Conservation (phyloP, 2,113 vertebrate genomes). For the Chaetodon trifascialis region DNA sequence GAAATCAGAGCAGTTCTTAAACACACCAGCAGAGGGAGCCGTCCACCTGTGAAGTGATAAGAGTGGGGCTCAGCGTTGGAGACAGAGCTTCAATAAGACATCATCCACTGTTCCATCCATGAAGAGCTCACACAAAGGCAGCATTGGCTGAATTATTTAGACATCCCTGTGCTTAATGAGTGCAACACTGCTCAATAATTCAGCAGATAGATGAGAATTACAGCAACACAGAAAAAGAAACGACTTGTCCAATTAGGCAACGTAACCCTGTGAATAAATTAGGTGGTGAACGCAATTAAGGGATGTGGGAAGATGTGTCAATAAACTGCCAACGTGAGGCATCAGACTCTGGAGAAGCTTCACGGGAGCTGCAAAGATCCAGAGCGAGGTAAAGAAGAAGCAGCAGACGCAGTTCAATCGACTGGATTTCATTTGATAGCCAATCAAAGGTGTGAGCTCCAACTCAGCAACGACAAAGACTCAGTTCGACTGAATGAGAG, state of each 20-base stretch:
- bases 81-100: not conserved
- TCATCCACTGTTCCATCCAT: constrained; percentile 18
- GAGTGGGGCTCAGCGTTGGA: not conserved
- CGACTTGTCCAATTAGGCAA: constrained; percentile 49
- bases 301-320: constrained; percentile 10
- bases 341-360: not conserved
- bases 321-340: not conserved
- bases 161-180: constrained; percentile 49
- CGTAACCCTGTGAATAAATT: constrained; percentile 53
- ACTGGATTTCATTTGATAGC: not conserved
- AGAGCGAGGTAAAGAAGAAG: not conserved
- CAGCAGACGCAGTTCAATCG: not conserved
- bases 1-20: constrained; percentile 11
- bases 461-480: not conserved
- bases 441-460: not conserved
- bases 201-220: constrained; percentile 48
- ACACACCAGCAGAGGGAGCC: constrained; percentile 66
- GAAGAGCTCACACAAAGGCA: constrained; percentile 32
- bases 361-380: not conserved
- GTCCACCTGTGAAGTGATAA: not conserved
- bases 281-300: constrained; percentile 40
- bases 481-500: not conserved
- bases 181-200: constrained; percentile 59
- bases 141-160: constrained; percentile 71
- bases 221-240: constrained; percentile 18